Conservation (phyloP, 2,113 vertebrate species). For the Hirundichthys speculiger region DNA sequence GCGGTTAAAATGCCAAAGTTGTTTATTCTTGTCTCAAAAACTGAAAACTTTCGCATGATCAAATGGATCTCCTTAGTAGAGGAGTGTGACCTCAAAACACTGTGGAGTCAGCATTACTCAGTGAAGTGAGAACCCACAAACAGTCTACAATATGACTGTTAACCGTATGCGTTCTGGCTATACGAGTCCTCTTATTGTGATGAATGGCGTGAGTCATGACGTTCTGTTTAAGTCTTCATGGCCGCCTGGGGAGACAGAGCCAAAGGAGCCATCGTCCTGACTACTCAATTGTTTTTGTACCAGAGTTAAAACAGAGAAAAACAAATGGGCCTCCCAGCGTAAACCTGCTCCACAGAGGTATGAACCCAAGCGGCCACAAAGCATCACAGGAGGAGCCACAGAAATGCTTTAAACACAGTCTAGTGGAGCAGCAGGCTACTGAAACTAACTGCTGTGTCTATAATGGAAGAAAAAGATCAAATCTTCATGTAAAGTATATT, state of each 20-base stretch:
- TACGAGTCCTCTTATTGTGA: slow-evolving; percentile 50
- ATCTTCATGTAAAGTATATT: slow-evolving; percentile 21
- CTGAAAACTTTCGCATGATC: slow-evolving; percentile 24
- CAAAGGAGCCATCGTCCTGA: slow-evolving; percentile 20
- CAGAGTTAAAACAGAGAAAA: slow-evolving; percentile 55
- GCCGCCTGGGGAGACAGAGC: slow-evolving; percentile 41
- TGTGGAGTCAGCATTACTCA: slow-evolving; percentile 55
- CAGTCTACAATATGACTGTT: slow-evolving; percentile 21
- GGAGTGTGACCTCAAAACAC: slow-evolving; percentile 30
- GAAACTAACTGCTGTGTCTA: not conserved
- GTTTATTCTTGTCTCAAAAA: slow-evolving; percentile 46
- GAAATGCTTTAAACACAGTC: slow-evolving; percentile 34
- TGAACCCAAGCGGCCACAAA: slow-evolving; percentile 33
- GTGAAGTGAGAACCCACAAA: slow-evolving; percentile 25
- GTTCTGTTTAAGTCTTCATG: slow-evolving; percentile 41
- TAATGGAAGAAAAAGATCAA: slow-evolving; percentile 10
- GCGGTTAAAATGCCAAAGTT: slow-evolving; percentile 29
- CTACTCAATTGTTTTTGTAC: slow-evolving; percentile 56
- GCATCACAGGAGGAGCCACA: slow-evolving; percentile 43
- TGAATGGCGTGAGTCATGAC: slow-evolving; percentile 52
- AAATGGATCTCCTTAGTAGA: slow-evolving; percentile 19
- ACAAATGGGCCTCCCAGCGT: slow-evolving; percentile 43
- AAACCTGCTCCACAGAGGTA: slow-evolving; percentile 26
- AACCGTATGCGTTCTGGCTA: slow-evolving; percentile 27
- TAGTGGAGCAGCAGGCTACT: slow-evolving; percentile 1